Base-by-base conservation (phyloP, 2,888 invertebrate species). In the Rhaphigaster nebulosa region DNA sequence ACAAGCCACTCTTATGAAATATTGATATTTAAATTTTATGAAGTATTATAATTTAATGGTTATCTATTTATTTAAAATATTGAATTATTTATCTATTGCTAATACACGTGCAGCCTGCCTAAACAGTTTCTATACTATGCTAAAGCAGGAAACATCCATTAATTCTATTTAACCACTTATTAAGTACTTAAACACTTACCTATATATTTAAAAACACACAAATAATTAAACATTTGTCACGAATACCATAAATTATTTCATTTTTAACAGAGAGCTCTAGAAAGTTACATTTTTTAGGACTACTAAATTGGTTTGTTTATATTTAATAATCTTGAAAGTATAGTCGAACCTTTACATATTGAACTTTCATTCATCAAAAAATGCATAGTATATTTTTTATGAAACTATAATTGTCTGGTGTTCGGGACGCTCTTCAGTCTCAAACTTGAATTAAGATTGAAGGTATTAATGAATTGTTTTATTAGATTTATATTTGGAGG, bases 61-160 rank as follows among this genome's bases (percentile, higher is more conserved):
- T 45, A 84, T 84, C 84, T 84, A 84, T 45, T 84, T 45, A 45
- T 84, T 45, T 84, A 84, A 84, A 50, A 84, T 84, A 84, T 50
- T 84, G 45, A 52, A 18, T 38, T 56, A 88, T 52, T 88, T 54
- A 45, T 88, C 90, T 91, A 91, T 91, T 91, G 91, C 91, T 91
- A 91, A 90, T 91, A 91, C 91, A 91, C 91, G 91, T 91, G 91
- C 91, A 90, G 45, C 60, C 76, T 91, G 91, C 84, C 90, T 90
- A 89, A 89, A 90, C 90, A 91, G 89, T 91, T 52, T 38, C 91
- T 89, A 91, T 4, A 54, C 88, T 56, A 60, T 87, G 12, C 70
- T 70, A 50, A 45, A 89, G 70, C 60, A 65, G 50, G 45, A 89
- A 41, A 89, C 70, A 76, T 76, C 70, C 70, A 76, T 76, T 76